phyloP scores from a whole-genome alignment of 2,113 vertebrate species.

The Chaenogobius annularis region DNA sequence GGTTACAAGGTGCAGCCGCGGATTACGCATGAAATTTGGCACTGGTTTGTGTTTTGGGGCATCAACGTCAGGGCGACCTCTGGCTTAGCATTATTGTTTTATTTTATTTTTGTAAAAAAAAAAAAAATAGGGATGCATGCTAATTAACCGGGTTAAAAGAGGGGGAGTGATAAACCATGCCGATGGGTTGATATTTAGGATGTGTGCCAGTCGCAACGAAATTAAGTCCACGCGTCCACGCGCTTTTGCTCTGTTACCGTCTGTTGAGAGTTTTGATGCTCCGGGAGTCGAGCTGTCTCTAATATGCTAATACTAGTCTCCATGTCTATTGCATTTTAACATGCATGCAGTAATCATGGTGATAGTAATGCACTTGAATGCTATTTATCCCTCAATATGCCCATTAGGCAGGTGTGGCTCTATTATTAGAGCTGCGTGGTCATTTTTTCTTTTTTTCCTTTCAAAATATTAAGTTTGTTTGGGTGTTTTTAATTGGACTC shows the following conservation, averaged over 20 bases:
- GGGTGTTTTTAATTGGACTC: background rate
- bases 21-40: background rate
- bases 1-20: background rate
- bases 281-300: background rate
- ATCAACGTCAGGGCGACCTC: conserved; percentile 63
- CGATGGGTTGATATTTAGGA: conserved; percentile 10
- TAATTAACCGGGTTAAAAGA: background rate
- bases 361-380: conserved; percentile 4
- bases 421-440: conserved; percentile 9
- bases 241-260: conserved; percentile 1
- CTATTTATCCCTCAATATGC: background rate
- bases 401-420: background rate
- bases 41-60: conserved; percentile 39
- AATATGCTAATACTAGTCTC: background rate
- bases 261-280: conserved; percentile 9
- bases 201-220: conserved; percentile 19
- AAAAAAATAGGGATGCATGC: background rate
- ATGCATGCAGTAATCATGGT: background rate
- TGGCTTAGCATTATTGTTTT: background rate
- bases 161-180: background rate
- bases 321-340: background rate
- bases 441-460: too few relatives aligned
- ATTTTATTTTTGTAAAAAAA: background rate
- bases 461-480: background rate
- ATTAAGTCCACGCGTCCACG: conserved; percentile 16